Conservation (phyloP, 2,797 vertebrate genomes). For the Hippocampus kuda region DNA sequence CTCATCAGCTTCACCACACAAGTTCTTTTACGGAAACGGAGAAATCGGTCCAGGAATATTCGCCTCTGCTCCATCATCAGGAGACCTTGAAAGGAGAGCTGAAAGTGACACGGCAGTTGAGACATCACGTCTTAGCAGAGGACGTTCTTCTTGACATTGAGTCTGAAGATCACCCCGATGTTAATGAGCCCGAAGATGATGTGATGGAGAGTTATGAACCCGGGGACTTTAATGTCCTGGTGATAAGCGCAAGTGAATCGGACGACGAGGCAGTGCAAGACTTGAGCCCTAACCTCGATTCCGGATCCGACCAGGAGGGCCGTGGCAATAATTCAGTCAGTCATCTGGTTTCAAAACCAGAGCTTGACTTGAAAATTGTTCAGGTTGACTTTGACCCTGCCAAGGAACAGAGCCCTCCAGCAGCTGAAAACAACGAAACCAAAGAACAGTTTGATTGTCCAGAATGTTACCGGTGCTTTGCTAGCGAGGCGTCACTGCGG, state of each 20-base stretch:
- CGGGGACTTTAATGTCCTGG: constrained; percentile 61
- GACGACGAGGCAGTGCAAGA: constrained; percentile 48
- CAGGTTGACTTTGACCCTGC: constrained; percentile 59
- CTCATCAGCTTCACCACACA: constrained; percentile 69
- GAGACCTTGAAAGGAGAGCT: constrained; percentile 17
- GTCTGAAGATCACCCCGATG: constrained; percentile 10
- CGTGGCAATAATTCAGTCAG: constrained; percentile 14
- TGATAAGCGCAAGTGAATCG: constrained; percentile 63
- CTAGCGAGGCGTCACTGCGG: constrained; percentile 57
- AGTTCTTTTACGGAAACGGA: constrained; percentile 56
- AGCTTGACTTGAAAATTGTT: constrained; percentile 65
- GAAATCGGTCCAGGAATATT: constrained; percentile 14
- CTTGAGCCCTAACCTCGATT: constrained; percentile 59
- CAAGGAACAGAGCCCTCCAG: constrained; percentile 21
- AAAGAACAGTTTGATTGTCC: constrained; percentile 57
- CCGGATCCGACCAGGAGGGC: constrained; percentile 67
- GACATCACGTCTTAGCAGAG: constrained; percentile 11
- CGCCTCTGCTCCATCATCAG: constrained; percentile 18
- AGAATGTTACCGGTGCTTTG: constrained; percentile 64
- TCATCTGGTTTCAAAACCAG: constrained; percentile 39
- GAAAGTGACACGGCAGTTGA: constrained; percentile 14
- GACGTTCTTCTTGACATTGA: neutral
- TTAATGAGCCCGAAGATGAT: constrained; percentile 38
- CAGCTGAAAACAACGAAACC: constrained; percentile 8
- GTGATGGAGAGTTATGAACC: constrained; percentile 45